These are phyloP conservation scores for Indicator indicator DNA, from an alignment of 2,113 vertebrate genomes.

Conservation along the genomic window DNA sequence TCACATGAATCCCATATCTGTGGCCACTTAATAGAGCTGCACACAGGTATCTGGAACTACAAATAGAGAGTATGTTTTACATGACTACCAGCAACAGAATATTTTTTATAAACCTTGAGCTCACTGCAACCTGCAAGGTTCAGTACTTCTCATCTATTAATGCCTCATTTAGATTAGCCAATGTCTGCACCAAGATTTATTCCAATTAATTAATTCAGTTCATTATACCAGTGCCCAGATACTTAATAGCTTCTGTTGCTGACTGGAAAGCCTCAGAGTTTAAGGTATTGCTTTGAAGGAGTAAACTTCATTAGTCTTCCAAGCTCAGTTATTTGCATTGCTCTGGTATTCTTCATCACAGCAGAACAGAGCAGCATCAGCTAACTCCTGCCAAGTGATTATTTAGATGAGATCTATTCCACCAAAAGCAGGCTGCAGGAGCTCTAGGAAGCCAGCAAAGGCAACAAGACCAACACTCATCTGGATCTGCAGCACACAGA, in stretches of 20 bases:
- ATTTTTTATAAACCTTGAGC: not conserved
- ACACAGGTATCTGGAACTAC: not conserved
- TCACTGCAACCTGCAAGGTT: not conserved
- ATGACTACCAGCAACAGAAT: not conserved
- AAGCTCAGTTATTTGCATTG: constrained; percentile 3
- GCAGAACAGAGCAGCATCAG: not conserved
- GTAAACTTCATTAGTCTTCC: constrained; percentile 18
- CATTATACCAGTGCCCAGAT: constrained; percentile 13
- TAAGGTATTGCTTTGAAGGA: constrained; percentile 11
- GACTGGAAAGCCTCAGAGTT: not conserved
- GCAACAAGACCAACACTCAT: not conserved
- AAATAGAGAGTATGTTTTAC: not conserved
- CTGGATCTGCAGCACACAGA: not conserved
- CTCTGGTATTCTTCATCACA: not conserved
- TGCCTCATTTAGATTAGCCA: constrained; percentile 23
- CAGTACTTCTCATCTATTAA: not conserved
- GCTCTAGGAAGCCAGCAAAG: not conserved
- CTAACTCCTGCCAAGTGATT: not conserved
- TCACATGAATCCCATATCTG: not conserved
- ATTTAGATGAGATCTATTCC: not conserved
- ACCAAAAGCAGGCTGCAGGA: not conserved
- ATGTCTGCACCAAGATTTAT: not conserved
- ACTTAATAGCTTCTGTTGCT: constrained; percentile 23
- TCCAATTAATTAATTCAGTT: constrained; percentile 32
- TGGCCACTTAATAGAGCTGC: not conserved